Percentiles rank a stretch among this genome's conserved stretches.
These are phyloP conservation scores for Nematostella vectensis DNA, from an alignment of 92 coral and sea anemone species.

Conservation along the genomic window DNA sequence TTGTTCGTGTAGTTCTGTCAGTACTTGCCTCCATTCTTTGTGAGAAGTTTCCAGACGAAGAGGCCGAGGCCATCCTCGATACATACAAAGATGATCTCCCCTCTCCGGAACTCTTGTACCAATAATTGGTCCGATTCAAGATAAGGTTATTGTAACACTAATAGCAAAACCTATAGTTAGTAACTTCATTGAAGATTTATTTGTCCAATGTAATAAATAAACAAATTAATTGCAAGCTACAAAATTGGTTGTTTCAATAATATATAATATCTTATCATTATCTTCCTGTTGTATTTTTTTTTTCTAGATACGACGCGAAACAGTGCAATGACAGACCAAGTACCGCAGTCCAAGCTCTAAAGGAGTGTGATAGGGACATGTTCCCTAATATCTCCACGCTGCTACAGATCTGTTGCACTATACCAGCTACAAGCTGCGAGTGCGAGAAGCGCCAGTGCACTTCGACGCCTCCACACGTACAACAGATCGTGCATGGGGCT, in stretches of 20 bases:
- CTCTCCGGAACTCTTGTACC: slow-evolving; percentile 11
- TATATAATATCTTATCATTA: too few relatives aligned
- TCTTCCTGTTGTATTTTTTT: too few relatives aligned
- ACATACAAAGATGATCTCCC: slow-evolving; percentile 29
- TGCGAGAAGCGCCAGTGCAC: slow-evolving; percentile 13
- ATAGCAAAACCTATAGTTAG: slow-evolving; percentile 11
- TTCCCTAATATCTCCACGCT: slow-evolving; percentile 10
- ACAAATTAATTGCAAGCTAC: too few relatives aligned
- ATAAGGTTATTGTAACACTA: slow-evolving; percentile 20
- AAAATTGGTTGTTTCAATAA: too few relatives aligned
- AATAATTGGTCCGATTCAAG: slow-evolving; percentile 20
- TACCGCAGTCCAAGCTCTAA: slow-evolving; percentile 25
- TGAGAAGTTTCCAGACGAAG: slow-evolving; percentile 15
- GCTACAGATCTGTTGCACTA: slow-evolving; percentile 14
- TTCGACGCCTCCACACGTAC: slow-evolving; percentile 19
- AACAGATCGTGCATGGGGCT: slow-evolving; percentile 14
- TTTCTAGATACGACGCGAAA: too few relatives aligned
- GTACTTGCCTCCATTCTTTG: slow-evolving; percentile 27
- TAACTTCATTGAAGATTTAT: too few relatives aligned
- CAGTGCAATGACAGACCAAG: too few relatives aligned
- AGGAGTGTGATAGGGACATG: slow-evolving; percentile 25
- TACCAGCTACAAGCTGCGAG: slow-evolving; percentile 17
- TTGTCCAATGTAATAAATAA: slow-evolving; percentile 9
- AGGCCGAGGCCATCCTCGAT: slow-evolving; percentile 19
- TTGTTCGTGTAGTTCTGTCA: slow-evolving; percentile 33